Percentiles rank a stretch among this genome's conserved stretches.
Evolutionary conservation across 2,797 vertebrate genomes (phyloP).

Genomic region (Danio jaintianensis): DNA sequence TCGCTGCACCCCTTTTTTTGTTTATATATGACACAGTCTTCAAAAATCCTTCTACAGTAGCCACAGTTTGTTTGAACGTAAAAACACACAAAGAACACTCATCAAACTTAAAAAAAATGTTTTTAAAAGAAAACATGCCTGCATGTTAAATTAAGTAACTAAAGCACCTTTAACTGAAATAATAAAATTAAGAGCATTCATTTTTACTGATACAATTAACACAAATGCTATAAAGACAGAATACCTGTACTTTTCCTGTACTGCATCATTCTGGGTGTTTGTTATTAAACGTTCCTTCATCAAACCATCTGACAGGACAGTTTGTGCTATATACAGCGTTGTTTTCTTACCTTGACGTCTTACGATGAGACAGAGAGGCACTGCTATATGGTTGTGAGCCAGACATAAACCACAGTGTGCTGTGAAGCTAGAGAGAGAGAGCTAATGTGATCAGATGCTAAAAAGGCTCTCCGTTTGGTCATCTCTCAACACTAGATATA

Average conservation of each 20-base stretch:
- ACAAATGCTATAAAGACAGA: conserved; percentile 35
- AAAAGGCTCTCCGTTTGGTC: conserved; percentile 28
- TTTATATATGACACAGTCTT: conserved; percentile 65
- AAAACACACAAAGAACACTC: conserved; percentile 58
- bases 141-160: conserved; percentile 79
- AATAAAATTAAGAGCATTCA: conserved; percentile 46
- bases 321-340: conserved; percentile 48
- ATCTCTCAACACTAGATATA: conserved; percentile 39
- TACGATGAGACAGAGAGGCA: conserved; percentile 57
- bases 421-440: conserved; percentile 14
- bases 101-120: conserved; percentile 44
- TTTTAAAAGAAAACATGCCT: conserved; percentile 81
- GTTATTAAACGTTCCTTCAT: conserved; percentile 23
- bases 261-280: conserved; percentile 17
- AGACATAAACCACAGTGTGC: conserved; percentile 36
- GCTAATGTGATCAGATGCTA: background rate
- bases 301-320: conserved; percentile 11
- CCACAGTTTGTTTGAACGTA: conserved; percentile 49
- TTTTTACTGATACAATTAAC: conserved; percentile 26
- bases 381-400: conserved; percentile 47
- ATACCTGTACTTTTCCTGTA: conserved; percentile 24
- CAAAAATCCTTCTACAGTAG: conserved; percentile 57
- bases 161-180: conserved; percentile 61
- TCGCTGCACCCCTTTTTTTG: conserved; percentile 59
- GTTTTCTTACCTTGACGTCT: conserved; percentile 49